Conservation (phyloP, 2,113 vertebrate species). For the Anhinga anhinga region DNA sequence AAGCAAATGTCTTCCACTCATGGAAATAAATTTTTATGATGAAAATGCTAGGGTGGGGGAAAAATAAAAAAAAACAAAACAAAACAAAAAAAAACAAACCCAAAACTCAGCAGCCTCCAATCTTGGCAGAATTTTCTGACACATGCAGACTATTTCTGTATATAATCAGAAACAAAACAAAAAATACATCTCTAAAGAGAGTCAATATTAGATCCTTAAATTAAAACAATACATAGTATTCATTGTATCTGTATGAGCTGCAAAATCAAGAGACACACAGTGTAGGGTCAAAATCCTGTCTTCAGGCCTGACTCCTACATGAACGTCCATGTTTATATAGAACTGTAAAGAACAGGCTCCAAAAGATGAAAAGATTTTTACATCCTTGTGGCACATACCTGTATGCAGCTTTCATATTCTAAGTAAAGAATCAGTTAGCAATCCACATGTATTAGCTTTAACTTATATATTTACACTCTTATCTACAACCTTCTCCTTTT, state of each 20-base stretch:
- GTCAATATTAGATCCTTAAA: neutral
- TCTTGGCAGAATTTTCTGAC: neutral
- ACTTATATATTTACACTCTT: slow-evolving; percentile 44
- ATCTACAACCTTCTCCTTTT: neutral
- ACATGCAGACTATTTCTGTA: neutral
- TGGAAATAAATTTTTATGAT: neutral
- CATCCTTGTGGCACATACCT: neutral
- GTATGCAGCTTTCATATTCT: slow-evolving; percentile 46
- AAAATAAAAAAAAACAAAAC: neutral
- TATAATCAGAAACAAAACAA: slow-evolving; percentile 3
- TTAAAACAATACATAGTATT: slow-evolving; percentile 78
- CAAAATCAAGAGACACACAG: slow-evolving; percentile 58
- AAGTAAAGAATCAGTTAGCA: slow-evolving; percentile 54
- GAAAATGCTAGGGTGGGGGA: neutral
- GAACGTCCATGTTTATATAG: neutral
- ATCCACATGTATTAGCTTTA: slow-evolving; percentile 44
- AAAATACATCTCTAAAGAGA: slow-evolving; percentile 28
- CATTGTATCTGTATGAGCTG: slow-evolving; percentile 58
- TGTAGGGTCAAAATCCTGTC: neutral
- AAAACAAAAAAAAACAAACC: no score
- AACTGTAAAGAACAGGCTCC: slow-evolving; percentile 21
- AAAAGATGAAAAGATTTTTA: slow-evolving; percentile 49
- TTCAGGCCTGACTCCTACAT: neutral
- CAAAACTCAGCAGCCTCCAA: neutral
- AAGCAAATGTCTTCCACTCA: neutral